Percentiles rank a stretch among this genome's conserved stretches.
Evolutionary conservation across 2,888 invertebrate species (phyloP).

Genomic region (Patella depressa): DNA sequence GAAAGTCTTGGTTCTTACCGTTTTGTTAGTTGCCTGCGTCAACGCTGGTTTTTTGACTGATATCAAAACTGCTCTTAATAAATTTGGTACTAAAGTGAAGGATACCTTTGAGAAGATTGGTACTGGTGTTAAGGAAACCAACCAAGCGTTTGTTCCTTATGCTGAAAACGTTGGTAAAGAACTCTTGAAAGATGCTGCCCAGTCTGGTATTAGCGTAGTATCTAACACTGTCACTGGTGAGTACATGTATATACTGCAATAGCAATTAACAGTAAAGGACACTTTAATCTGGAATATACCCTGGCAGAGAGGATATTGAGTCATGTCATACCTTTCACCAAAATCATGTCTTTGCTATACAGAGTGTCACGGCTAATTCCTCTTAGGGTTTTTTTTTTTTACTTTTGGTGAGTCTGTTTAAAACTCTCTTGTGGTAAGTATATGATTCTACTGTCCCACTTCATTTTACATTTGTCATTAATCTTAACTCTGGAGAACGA

Average conservation of each 20-base stretch:
- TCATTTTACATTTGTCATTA: too few species aligned
- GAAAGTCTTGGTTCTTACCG: not conserved
- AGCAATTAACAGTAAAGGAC: too few species aligned
- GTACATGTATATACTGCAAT: not conserved
- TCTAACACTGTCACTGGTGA: not conserved
- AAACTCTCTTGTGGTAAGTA: too few species aligned
- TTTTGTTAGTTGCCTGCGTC: not conserved
- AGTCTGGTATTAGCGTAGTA: not conserved
- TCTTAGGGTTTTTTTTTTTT: too few species aligned
- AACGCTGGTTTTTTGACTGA: not conserved
- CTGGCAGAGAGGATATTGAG: too few species aligned
- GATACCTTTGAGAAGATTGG: not conserved
- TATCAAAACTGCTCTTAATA: not conserved
- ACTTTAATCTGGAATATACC: too few species aligned
- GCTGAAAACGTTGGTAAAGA: not conserved
- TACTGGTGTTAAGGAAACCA: not conserved
- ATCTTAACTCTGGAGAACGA: too few species aligned
- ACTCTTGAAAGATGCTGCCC: not conserved
- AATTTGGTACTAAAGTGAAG: not conserved
- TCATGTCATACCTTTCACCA: too few species aligned
- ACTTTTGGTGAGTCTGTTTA: too few species aligned
- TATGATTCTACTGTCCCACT: too few species aligned
- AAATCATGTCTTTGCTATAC: too few species aligned
- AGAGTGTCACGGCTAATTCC: too few species aligned
- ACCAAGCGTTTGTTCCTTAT: not conserved